Conservation (phyloP, 2,797 vertebrate genomes). For the Trematomus bernacchii region DNA sequence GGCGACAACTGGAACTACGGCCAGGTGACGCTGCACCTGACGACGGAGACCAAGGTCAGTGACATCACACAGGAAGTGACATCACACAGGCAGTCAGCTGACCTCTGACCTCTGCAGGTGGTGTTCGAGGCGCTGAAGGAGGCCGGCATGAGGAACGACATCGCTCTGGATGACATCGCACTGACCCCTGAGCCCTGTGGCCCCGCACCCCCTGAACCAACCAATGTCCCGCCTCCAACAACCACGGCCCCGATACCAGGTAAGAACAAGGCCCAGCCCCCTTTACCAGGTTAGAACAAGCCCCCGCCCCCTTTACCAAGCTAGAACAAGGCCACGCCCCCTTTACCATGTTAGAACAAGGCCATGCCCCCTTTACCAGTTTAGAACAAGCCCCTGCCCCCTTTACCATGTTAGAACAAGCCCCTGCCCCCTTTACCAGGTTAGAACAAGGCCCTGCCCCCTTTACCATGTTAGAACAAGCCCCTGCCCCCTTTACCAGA, state of each 20-base stretch:
- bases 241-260: slow-evolving; percentile 82
- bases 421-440: too few relatives aligned
- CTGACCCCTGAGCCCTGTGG: slow-evolving; percentile 86
- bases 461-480: too few relatives aligned
- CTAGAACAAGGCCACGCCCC: not conserved
- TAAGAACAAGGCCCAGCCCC: slow-evolving; percentile 66
- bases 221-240: slow-evolving; percentile 79
- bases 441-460: too few relatives aligned
- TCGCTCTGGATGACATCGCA: slow-evolving; percentile 92
- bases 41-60: slow-evolving; percentile 82
- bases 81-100: not conserved
- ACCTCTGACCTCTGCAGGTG: slow-evolving; percentile 79
- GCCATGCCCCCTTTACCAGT: not conserved
- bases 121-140: slow-evolving; percentile 89
- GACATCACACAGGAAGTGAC: slow-evolving; percentile 24
- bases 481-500: too few relatives aligned
- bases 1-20: slow-evolving; percentile 92
- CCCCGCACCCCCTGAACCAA: slow-evolving; percentile 86
- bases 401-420: rapidly evolving
- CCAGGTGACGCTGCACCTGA: slow-evolving; percentile 89
- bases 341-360: not conserved
- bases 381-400: not conserved
- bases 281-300: slow-evolving; percentile 39
- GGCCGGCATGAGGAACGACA: slow-evolving; percentile 75
- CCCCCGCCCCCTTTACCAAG: not conserved